Percentiles rank a stretch among this genome's conserved stretches.
Conservation (phyloP, 2,797 vertebrate genomes). For the Nyctibius grandis region DNA sequence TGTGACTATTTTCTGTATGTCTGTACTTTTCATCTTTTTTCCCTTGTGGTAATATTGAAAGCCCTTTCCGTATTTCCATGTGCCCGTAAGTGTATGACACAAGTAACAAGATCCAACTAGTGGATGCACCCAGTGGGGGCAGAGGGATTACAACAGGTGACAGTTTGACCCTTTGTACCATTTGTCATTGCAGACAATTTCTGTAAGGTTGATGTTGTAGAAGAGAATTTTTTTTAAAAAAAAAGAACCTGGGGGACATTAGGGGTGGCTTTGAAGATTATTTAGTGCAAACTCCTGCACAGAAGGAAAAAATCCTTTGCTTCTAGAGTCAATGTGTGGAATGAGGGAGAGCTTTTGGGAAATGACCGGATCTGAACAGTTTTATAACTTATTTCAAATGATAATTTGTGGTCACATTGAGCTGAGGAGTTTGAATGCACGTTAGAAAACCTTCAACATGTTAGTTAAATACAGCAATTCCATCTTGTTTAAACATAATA, state of each 20-base stretch:
- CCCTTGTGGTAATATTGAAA: background rate
- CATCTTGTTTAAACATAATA: background rate
- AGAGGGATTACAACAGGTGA: background rate
- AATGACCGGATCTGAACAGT: background rate
- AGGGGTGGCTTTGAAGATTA: background rate
- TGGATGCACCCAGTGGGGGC: too few species aligned
- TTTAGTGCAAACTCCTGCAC: background rate
- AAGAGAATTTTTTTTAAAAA: background rate
- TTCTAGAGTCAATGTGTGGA: background rate
- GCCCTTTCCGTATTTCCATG: background rate
- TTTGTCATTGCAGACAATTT: background rate
- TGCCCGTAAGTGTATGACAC: too few species aligned
- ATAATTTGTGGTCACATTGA: background rate
- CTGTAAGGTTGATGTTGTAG: background rate
- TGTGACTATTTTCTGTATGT: background rate
- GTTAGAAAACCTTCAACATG: background rate
- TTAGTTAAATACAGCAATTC: background rate
- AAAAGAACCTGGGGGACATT: background rate
- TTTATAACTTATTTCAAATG: background rate
- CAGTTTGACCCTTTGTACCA: too few species aligned
- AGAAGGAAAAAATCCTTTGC: background rate
- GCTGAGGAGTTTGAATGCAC: background rate
- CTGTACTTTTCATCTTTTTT: background rate
- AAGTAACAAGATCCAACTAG: too few species aligned
- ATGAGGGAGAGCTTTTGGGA: background rate